These are phyloP conservation scores for Trichechus manatus DNA, from an alignment of 2,113 vertebrate genomes.

Conservation along the genomic window DNA sequence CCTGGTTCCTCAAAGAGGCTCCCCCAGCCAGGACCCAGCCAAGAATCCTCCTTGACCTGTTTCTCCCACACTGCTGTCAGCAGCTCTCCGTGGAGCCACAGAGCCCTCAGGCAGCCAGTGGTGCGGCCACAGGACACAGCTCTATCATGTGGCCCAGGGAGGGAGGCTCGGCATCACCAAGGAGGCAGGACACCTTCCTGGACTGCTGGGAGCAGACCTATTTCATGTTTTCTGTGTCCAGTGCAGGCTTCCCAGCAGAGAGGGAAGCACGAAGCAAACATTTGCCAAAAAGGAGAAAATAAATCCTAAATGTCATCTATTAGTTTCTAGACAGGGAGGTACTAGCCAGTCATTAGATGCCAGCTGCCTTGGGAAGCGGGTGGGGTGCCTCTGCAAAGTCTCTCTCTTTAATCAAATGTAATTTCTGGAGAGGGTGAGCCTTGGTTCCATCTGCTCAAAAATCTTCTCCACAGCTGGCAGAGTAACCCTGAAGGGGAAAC, in stretches of 20 bases:
- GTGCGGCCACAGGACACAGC: accelerated
- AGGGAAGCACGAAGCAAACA: neutral
- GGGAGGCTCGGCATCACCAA: neutral
- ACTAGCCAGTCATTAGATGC: neutral
- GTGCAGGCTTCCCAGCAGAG: neutral
- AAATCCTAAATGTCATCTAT: neutral
- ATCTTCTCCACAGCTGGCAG: neutral
- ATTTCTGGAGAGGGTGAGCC: no score
- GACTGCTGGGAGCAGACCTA: no score
- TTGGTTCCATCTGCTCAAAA: accelerated
- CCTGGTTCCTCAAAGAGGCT: neutral
- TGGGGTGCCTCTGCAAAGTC: neutral
- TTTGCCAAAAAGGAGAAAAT: neutral
- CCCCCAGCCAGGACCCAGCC: neutral
- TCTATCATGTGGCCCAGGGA: neutral
- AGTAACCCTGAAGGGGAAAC: neutral
- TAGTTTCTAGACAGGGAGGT: neutral
- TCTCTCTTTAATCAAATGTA: neutral
- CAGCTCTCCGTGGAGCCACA: neutral
- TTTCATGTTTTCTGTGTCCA: neutral
- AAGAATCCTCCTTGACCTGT: neutral
- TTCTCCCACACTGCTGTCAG: accelerated
- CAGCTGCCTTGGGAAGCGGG: neutral
- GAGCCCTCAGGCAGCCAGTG: neutral
- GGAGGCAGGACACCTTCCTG: accelerated